Conservation (phyloP, 2,797 vertebrate genomes). For the Pempheris klunzingeri region DNA sequence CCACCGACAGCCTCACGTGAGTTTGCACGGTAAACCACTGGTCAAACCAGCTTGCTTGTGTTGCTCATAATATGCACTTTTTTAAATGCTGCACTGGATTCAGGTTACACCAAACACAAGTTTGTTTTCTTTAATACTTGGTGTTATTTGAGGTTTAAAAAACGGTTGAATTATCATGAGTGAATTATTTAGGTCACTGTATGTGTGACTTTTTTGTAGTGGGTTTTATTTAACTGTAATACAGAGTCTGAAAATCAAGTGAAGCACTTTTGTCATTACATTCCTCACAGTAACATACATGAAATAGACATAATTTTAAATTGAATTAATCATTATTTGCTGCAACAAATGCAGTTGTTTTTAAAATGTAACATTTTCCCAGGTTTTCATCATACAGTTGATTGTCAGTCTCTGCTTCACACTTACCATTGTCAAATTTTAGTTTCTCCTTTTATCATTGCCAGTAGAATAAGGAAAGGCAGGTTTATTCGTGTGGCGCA, state of each 20-base stretch:
- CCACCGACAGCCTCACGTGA: background rate
- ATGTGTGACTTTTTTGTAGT: background rate
- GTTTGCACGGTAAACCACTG: background rate
- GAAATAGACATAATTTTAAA: background rate
- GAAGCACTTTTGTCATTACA: background rate
- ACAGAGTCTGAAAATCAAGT: background rate
- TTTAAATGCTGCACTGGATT: background rate
- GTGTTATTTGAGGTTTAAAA: background rate
- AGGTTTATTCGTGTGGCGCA: no score
- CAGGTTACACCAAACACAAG: no score
- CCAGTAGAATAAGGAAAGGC: background rate
- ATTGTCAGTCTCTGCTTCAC: background rate
- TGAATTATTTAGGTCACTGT: background rate
- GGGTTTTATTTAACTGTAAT: background rate
- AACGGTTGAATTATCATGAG: background rate
- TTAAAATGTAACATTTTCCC: background rate
- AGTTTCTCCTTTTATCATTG: background rate
- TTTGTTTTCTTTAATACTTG: no score
- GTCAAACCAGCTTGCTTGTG: slow-evolving; percentile 10
- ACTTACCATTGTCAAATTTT: slow-evolving; percentile 10
- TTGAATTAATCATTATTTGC: background rate
- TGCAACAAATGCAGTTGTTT: background rate
- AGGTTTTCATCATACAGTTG: background rate
- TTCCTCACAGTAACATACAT: background rate
- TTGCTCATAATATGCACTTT: background rate